These are phyloP conservation scores for Strigamia crassipes DNA, from an alignment of 2,888 invertebrate genomes.

Conservation along the genomic window DNA sequence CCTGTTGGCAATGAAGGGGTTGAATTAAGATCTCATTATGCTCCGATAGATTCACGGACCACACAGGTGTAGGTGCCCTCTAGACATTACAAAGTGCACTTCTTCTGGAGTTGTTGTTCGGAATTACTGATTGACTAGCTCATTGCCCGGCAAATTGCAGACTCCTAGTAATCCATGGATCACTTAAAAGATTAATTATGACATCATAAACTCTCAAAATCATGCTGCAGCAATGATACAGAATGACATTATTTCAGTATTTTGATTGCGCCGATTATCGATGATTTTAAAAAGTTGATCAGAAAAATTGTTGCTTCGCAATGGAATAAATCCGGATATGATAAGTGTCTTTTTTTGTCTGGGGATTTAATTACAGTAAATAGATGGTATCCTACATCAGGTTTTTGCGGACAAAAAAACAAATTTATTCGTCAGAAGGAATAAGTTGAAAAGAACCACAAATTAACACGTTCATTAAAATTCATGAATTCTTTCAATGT, in stretches of 20 bases:
- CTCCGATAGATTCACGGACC: not conserved
- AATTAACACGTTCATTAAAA: not conserved
- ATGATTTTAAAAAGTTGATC: no score
- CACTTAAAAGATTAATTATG: no score
- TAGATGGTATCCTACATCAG: not conserved
- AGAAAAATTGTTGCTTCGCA: no score
- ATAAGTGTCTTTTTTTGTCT: no score
- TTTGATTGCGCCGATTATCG: no score
- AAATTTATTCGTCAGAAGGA: not conserved
- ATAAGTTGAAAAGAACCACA: not conserved
- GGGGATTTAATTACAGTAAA: no score
- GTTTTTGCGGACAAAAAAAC: not conserved
- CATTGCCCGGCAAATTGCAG: no score
- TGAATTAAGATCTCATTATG: conserved; percentile 7
- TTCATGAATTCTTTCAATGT: not conserved
- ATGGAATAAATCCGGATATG: no score
- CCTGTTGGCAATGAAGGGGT: not conserved
- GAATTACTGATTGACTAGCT: not conserved
- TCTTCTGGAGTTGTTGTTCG: not conserved
- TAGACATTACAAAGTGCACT: not conserved
- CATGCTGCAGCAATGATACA: no score
- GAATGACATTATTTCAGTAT: no score
- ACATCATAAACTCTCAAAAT: no score
- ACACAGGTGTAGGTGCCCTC: conserved; percentile 18
- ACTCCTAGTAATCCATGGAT: no score